Evolutionary conservation across 2,113 vertebrate genomes (phyloP), one percentile per base, ranked within the genome.

Genomic region (Mormoops blainvillei): DNA sequence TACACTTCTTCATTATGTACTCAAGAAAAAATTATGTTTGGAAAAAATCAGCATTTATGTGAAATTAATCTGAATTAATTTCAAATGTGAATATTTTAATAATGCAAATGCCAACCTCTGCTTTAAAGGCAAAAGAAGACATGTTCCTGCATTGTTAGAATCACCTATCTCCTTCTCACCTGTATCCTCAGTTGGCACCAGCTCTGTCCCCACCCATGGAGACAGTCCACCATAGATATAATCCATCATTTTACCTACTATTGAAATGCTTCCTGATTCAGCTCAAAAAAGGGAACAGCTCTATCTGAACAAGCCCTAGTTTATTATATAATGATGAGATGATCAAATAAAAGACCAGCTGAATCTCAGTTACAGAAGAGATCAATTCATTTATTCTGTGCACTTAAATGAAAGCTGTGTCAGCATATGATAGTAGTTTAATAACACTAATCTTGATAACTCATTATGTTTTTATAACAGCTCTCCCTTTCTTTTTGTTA

Each of bases 261-360:
- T 87, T 83, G 73, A 97, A 94, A 94, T 82, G 74, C 41, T 65
- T 80, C 77, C 18, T 96, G 93, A 94, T n/a, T 92, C 41, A 71
- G 77, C 77, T 98, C 97, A 94, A 83, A 86, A 97, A 95, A 97
- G 10, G 94, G 58, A 45, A 6, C 82, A 94, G 81, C 82, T 97
- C 73, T 50, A 50, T 93, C 89, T 94, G 93, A 98, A 97, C 85
- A 70, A 97, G 48, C 58, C 87, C 67, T 63, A 76, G 87, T 91
- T 98, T 97, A 96, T 97, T 96, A 97, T 96, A 97, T 36, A 92
- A 45, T 73, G 91, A 87, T 89, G 89, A 94, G 95, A 97, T 91
- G 89, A 97, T 97, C 65, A 95, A 95, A 97, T 97, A 97, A 96
- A 97, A 97, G 63, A 91, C 88, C 87, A 77, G 54, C 81, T 94